phyloP scores from a whole-genome alignment of 2,113 vertebrate genomes.

The Bathybates hornii region DNA sequence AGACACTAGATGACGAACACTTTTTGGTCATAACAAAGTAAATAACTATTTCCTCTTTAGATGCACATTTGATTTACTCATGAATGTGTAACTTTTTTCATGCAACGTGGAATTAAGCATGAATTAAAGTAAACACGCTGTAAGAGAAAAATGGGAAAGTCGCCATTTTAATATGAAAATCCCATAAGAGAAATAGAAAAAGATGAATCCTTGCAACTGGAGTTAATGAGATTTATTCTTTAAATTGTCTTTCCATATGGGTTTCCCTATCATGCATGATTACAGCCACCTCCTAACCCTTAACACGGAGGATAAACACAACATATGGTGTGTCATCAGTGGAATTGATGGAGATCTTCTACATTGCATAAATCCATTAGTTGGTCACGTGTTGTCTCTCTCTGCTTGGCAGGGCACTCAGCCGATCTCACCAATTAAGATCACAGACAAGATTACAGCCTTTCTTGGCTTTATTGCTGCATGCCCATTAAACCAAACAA shows the following conservation, averaged over 20 bases:
- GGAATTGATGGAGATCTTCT: background rate
- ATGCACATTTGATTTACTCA: background rate
- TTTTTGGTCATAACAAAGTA: background rate
- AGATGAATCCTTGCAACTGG: background rate
- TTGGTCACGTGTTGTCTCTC: background rate
- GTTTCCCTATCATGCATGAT: background rate
- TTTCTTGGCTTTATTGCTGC: background rate
- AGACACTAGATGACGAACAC: background rate
- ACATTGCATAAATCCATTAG: constrained; percentile 32
- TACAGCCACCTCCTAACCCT: background rate
- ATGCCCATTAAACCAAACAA: background rate
- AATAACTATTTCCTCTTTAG: background rate
- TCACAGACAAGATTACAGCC: constrained; percentile 26
- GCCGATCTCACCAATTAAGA: constrained; percentile 10
- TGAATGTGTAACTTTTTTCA: background rate
- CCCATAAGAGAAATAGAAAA: background rate
- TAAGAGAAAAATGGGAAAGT: background rate
- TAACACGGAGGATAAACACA: background rate
- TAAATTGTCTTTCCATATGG: background rate
- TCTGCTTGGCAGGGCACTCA: background rate
- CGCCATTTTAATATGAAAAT: background rate
- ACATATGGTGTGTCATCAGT: constrained; percentile 1
- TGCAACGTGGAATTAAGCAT: background rate
- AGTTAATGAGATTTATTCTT: background rate
- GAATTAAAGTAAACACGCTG: background rate